These are phyloP conservation scores for Willowsia nigromaculata DNA, from an alignment of 2,888 invertebrate species.

Conservation along the genomic window DNA sequence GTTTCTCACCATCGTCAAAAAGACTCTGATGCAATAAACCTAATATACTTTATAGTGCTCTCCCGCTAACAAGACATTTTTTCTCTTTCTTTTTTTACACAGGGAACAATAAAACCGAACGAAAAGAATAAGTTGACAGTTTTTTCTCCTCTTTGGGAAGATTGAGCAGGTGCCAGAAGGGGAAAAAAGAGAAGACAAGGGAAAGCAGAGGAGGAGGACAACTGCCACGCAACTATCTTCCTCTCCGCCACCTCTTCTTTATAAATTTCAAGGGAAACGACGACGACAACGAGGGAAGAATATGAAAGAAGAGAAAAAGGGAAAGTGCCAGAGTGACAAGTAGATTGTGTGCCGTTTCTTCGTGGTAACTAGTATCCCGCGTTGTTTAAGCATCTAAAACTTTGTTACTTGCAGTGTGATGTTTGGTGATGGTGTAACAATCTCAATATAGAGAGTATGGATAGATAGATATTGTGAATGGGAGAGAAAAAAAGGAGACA, in stretches of 20 bases:
- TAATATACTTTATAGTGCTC: no score
- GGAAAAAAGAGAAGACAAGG: not conserved
- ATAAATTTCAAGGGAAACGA: not conserved
- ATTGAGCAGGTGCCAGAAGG: constrained; percentile 66
- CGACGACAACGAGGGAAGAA: not conserved
- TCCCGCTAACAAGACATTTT: constrained; percentile 22
- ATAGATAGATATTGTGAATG: not conserved
- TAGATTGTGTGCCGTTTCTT: not conserved
- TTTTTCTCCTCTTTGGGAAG: constrained; percentile 27
- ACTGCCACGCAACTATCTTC: constrained; percentile 30
- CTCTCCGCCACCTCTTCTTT: not conserved
- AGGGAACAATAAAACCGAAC: constrained; percentile 24
- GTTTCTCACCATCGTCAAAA: not conserved
- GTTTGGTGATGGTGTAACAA: not conserved
- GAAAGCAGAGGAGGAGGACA: not conserved
- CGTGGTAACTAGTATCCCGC: not conserved
- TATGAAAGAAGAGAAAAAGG: not conserved
- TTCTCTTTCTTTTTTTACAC: constrained; percentile 19
- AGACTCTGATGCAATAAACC: no score
- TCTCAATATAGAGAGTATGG: not conserved
- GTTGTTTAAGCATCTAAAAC: not conserved
- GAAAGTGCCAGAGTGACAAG: constrained; percentile 2
- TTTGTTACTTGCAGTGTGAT: not conserved
- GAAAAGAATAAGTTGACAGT: constrained; percentile 42
- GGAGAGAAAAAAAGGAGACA: not conserved